phyloP scores from a whole-genome alignment of 2,113 vertebrate genomes.

The Osmerus mordax region DNA sequence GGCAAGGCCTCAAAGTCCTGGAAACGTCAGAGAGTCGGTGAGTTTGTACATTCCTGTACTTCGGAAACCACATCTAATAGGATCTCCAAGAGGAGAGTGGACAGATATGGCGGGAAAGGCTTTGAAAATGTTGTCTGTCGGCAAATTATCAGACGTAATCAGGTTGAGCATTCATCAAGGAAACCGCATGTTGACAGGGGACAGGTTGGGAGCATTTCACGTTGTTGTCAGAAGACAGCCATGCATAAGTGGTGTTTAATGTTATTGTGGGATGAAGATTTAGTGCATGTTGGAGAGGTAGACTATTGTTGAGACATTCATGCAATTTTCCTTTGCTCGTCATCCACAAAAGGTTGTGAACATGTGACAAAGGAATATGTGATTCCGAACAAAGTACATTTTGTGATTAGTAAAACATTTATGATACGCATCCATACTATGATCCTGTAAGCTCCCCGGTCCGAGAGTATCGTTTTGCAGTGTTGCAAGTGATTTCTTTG shows the following conservation, averaged over 20 bases:
- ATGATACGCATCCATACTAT: too few relatives aligned
- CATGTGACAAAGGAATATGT: too few relatives aligned
- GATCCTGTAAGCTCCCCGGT: too few relatives aligned
- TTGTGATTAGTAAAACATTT: too few relatives aligned
- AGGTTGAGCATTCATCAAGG: constrained; percentile 53
- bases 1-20: constrained; percentile 49
- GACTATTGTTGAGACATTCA: too few relatives aligned
- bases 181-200: constrained; percentile 36
- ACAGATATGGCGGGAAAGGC: constrained; percentile 36
- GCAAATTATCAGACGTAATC: constrained; percentile 50
- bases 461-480: too few relatives aligned
- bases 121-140: constrained; percentile 52
- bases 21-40: constrained; percentile 55
- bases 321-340: too few relatives aligned
- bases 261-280: constrained; percentile 33
- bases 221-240: constrained; percentile 14
- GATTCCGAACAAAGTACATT: too few relatives aligned
- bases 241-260: constrained; percentile 48
- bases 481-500: too few relatives aligned
- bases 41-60: constrained; percentile 65
- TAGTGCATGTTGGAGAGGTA: not conserved
- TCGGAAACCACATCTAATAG: constrained; percentile 62
- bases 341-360: not conserved
- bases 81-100: constrained; percentile 44
- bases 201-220: constrained; percentile 40